Conservation (phyloP, 2,888 invertebrate species). For the Pristionchus arcanus region DNA sequence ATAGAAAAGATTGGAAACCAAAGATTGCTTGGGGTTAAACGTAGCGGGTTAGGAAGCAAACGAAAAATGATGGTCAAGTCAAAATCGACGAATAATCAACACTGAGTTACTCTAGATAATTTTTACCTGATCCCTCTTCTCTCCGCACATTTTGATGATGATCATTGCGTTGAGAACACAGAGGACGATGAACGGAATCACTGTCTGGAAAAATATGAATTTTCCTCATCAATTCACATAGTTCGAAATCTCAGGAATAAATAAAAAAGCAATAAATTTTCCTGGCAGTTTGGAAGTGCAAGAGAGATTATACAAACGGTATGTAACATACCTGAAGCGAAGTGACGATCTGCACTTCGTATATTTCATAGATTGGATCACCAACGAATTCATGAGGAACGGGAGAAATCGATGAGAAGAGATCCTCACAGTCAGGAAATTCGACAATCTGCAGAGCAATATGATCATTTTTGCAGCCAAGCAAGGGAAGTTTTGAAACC, state of each 20-base stretch:
- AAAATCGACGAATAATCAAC: neutral
- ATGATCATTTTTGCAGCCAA: neutral
- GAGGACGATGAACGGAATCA: constrained; percentile 69
- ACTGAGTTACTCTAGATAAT: neutral
- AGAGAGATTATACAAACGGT: neutral
- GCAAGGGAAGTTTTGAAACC: neutral
- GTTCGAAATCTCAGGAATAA: neutral
- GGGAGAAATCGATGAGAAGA: constrained; percentile 41
- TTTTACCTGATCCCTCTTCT: constrained; percentile 65
- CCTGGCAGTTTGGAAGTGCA: neutral
- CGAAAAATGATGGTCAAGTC: neutral
- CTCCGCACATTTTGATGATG: constrained; percentile 66
- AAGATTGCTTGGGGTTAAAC: neutral
- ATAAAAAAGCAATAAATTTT: neutral
- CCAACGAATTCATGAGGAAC: neutral
- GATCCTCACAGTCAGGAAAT: neutral
- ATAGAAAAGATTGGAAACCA: too few relatives aligned
- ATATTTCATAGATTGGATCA: neutral
- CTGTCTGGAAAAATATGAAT: constrained; percentile 66
- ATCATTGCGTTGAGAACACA: constrained; percentile 68
- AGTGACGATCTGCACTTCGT: constrained; percentile 15
- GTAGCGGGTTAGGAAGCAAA: constrained; percentile 28
- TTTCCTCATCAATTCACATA: constrained; percentile 56
- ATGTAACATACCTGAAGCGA: neutral
- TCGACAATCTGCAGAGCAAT: neutral